Conservation (phyloP, 2,113 vertebrate genomes). For the Columba janthina region DNA sequence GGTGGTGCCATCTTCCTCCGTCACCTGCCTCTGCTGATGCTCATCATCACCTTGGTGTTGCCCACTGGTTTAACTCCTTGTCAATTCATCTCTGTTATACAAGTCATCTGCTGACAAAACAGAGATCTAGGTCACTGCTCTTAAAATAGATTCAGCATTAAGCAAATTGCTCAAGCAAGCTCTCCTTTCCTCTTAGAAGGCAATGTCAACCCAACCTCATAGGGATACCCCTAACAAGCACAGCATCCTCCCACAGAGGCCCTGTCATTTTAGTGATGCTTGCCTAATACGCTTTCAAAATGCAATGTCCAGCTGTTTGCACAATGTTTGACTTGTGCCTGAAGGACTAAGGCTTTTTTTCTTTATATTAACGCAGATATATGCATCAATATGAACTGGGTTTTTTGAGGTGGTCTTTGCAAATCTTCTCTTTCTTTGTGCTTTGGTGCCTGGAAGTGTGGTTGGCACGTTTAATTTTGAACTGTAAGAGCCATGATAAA, state of each 20-base stretch:
- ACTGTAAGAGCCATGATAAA: not conserved
- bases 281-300: not conserved
- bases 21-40: not conserved
- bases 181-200: constrained; percentile 37
- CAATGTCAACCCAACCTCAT: constrained; percentile 22
- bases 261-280: not conserved
- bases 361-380: not conserved
- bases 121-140: constrained; percentile 60
- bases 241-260: not conserved
- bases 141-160: constrained; percentile 59
- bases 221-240: not conserved
- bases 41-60: not conserved
- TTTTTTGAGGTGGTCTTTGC: not conserved
- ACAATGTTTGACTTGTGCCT: not conserved
- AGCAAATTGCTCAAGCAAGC: constrained; percentile 47
- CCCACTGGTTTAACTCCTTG: not conserved
- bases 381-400: not conserved
- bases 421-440: not conserved
- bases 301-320: not conserved
- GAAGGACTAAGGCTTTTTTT: not conserved
- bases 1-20: not conserved
- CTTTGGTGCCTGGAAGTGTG: not conserved
- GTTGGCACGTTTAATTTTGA: not conserved
- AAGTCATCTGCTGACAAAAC: constrained; percentile 63
- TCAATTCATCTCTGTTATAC: constrained; percentile 44